Evolutionary conservation across 2,888 invertebrate species (phyloP).

Genomic region (Branchipolynoe longqiensis): DNA sequence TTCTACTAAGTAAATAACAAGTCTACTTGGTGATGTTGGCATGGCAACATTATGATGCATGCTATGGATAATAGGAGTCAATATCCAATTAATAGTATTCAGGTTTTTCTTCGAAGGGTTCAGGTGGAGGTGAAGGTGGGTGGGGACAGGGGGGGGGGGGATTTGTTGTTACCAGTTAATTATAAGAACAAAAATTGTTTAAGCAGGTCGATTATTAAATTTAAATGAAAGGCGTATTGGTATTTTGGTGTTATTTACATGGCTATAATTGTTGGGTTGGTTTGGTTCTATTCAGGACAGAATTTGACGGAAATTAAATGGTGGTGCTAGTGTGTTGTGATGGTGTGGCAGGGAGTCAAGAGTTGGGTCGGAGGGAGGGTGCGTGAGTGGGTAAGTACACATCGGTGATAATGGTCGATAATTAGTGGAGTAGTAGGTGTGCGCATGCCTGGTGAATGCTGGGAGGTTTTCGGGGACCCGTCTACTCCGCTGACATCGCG

Average conservation of each 20-base stretch:
- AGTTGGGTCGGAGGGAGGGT: neutral
- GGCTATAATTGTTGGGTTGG: too few species aligned
- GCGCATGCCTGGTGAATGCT: conserved; percentile 48
- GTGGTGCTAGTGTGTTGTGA: neutral
- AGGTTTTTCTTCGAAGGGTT: too few species aligned
- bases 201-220: too few species aligned
- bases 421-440: conserved; percentile 28
- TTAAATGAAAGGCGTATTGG: too few species aligned
- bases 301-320: neutral
- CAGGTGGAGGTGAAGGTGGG: too few species aligned
- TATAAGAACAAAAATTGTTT: too few species aligned
- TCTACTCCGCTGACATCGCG: conserved; percentile 34
- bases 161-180: too few species aligned
- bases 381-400: neutral
- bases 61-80: neutral
- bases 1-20: too few species aligned
- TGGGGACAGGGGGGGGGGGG: too few species aligned
- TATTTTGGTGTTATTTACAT: too few species aligned
- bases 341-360: neutral
- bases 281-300: too few species aligned
- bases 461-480: conserved; percentile 30
- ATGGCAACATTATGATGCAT: neutral
- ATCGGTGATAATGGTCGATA: neutral
- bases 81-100: neutral
- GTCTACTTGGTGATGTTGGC: neutral